Evolutionary conservation across 2,888 invertebrate genomes (phyloP).

Genomic region (Cloeon dipterum): DNA sequence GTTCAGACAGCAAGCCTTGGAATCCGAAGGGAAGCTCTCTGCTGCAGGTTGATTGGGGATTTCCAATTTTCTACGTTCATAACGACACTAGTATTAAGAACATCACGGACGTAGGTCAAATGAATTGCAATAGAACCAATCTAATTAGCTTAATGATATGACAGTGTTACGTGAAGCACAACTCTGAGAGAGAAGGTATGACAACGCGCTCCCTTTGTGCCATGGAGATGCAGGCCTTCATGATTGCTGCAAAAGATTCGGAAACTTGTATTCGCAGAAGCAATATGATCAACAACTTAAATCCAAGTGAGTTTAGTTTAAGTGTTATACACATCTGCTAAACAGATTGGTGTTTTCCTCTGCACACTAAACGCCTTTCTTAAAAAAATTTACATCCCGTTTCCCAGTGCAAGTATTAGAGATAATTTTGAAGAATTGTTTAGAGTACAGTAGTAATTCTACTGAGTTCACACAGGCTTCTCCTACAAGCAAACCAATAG

Average conservation of each 20-base stretch:
- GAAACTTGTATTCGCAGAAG: slow-evolving; percentile 59
- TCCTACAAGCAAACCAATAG: too few species aligned
- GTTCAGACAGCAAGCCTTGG: slow-evolving; percentile 36
- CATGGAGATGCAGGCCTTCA: slow-evolving; percentile 64
- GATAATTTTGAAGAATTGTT: too few species aligned
- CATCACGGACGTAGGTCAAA: slow-evolving; percentile 23
- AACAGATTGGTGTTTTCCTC: background rate
- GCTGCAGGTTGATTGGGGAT: slow-evolving; percentile 57
- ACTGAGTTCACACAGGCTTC: too few species aligned
- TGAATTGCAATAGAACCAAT: background rate
- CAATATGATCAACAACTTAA: slow-evolving; percentile 17
- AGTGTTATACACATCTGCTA: background rate
- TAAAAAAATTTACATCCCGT: too few species aligned
- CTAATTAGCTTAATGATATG: background rate
- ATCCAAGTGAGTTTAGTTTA: slow-evolving; percentile 12
- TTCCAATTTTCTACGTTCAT: slow-evolving; percentile 61
- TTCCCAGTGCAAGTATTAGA: too few species aligned
- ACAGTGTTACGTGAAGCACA: slow-evolving; percentile 36
- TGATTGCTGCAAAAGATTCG: slow-evolving; percentile 74
- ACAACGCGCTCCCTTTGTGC: slow-evolving; percentile 55
- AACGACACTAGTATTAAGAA: slow-evolving; percentile 27
- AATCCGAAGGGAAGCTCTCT: slow-evolving; percentile 57
- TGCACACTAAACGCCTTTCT: too few species aligned
- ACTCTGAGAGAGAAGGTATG: slow-evolving; percentile 37
- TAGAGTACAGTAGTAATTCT: too few species aligned